Conservation (phyloP, 2,797 vertebrate genomes). For the Pangasius mekongensis region DNA sequence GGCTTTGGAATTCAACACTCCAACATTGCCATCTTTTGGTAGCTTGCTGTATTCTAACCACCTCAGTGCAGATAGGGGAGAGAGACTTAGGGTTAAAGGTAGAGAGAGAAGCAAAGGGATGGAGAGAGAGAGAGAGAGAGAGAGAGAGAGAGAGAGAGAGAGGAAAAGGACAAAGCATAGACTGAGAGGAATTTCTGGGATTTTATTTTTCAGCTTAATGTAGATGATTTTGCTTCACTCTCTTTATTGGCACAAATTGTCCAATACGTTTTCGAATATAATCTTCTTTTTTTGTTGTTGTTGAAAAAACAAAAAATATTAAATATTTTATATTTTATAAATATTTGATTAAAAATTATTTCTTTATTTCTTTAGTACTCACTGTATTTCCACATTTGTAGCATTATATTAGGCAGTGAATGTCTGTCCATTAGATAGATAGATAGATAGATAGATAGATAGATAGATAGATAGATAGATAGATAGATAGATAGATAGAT, state of each 20-base stretch:
- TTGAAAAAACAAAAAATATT: not conserved
- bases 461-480: not conserved
- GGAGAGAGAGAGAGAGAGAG: not conserved
- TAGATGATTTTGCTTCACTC: not conserved
- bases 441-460: not conserved
- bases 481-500: not conserved
- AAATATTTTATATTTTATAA: too few species aligned
- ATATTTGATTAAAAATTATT: not conserved
- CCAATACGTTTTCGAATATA: not conserved
- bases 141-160: not conserved
- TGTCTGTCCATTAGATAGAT: not conserved
- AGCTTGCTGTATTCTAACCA: slow-evolving; percentile 68
- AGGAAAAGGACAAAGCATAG: not conserved
- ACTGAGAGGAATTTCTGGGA: not conserved
- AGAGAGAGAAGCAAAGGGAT: not conserved
- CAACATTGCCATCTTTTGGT: slow-evolving; percentile 87
- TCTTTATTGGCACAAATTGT: not conserved
- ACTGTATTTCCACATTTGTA: not conserved
- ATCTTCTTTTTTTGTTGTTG: not conserved
- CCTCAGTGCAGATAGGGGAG: not conserved
- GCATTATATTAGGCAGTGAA: not conserved
- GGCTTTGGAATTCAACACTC: slow-evolving; percentile 77
- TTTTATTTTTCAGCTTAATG: not conserved
- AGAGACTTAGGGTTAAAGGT: not conserved
- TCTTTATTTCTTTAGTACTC: not conserved